Conservation (phyloP, 1,140 invertebrate genomes). For the Venustaconcha ellipsiformis region DNA sequence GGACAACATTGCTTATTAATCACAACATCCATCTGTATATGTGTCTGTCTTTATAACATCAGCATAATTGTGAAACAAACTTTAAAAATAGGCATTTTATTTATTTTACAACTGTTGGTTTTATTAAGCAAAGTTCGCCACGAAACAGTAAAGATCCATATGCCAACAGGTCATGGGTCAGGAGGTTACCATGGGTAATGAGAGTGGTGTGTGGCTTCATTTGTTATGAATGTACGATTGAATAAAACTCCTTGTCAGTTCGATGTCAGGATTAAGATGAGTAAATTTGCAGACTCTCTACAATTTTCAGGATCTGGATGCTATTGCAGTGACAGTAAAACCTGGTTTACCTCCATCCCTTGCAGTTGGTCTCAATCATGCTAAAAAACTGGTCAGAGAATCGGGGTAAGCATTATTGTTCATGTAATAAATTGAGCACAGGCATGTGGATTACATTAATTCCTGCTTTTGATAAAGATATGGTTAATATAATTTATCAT, state of each 20-base stretch:
- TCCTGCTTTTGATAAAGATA: too few relatives aligned
- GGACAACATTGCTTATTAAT: too few relatives aligned
- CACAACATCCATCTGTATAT: too few relatives aligned
- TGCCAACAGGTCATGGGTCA: not conserved
- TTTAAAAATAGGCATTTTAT: too few relatives aligned
- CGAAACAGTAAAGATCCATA: not conserved
- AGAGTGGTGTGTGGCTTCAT: not conserved
- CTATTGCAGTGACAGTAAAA: constrained; percentile 90
- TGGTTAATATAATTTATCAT: too few relatives aligned
- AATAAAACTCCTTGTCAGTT: not conserved
- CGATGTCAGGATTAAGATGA: not conserved
- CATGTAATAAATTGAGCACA: too few relatives aligned
- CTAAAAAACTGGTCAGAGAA: constrained; percentile 79
- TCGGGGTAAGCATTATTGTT: constrained; percentile 59
- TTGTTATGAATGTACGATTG: not conserved
- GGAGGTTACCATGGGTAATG: not conserved
- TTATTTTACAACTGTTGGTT: not conserved
- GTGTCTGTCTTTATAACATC: too few relatives aligned
- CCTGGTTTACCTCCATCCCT: constrained; percentile 88
- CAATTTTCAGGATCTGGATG: constrained; percentile 78
- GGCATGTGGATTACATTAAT: too few relatives aligned
- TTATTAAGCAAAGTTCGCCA: not conserved
- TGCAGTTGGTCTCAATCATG: constrained; percentile 85
- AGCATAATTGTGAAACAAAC: too few relatives aligned
- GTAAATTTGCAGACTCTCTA: constrained; percentile 1